Evolutionary conservation across 2,888 invertebrate genomes (phyloP), one percentile per base, ranked within the genome.

Genomic region (Scaeva pyrastri): DNA sequence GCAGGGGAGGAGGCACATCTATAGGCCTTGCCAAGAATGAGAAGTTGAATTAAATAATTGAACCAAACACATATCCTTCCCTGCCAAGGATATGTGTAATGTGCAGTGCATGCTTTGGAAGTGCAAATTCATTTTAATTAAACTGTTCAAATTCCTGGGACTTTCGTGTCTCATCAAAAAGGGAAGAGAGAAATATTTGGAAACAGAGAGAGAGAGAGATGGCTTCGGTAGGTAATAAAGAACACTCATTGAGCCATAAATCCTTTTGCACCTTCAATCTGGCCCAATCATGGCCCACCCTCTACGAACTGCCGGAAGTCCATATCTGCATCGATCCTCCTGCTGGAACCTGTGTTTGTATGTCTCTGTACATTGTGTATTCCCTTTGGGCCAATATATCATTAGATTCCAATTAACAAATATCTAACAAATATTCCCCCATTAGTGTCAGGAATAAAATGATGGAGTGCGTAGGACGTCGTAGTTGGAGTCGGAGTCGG

Each of bases 341-440:
- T 50, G 10, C n/a, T 39, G 14, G 45, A 48, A 50, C 50, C 48
- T 16, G 60, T 64, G 48, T 43, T 23, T 50, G 71, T 60, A 16
- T 50, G 19, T 19, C n/a, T 2, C 2, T 58, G 36, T 58, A 36
- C 58, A 48, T 26, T 71, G 31, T 39, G 76, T 62, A 50, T 41
- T 52, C 86, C 82, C 86, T 50, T 70, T 66, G 81, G 86, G 64
- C 73, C 82, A 39, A 86, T 86, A 86, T 86, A 86, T 86, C 86
- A 86, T 86, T 77, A 71, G 86, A 86, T 86, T 86, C 86, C 86
- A 86, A 86, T 86, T 86, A 86, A 86, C 86, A 86, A 86, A 86
- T 86, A 86, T 81, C 85, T 86, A 86, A 86, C 85, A 86, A 86
- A 86, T 86, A 86, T 86, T 82, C 82, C 77, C 82, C 86, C 86